These are phyloP conservation scores for Eriosoma lanigerum DNA, from an alignment of 1,140 invertebrate genomes.

Conservation along the genomic window DNA sequence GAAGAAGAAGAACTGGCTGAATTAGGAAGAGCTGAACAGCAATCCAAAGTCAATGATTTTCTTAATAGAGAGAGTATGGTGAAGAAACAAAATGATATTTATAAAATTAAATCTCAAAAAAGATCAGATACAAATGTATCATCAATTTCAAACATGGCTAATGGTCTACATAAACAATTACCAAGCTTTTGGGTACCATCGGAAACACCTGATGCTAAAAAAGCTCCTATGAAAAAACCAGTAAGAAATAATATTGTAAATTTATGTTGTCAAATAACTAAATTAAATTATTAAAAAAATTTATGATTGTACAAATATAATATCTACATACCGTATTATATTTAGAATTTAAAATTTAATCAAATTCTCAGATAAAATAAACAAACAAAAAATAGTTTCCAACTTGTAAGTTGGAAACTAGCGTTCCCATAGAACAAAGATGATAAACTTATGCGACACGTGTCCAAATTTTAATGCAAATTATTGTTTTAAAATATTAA, in stretches of 20 bases:
- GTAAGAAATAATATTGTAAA: slow-evolving; percentile 59
- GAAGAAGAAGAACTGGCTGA: slow-evolving; percentile 68
- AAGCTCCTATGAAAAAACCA: slow-evolving; percentile 76
- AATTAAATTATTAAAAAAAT: background rate
- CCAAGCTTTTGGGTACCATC: slow-evolving; percentile 98
- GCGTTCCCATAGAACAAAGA: no score
- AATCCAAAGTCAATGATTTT: slow-evolving; percentile 73
- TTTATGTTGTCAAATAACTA: background rate
- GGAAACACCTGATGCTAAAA: slow-evolving; percentile 83
- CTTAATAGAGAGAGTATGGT: slow-evolving; percentile 76
- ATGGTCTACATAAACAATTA: slow-evolving; percentile 70
- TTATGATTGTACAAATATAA: background rate
- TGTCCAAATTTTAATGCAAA: no score
- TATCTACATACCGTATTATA: background rate
- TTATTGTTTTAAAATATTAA: no score
- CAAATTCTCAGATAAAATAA: no score
- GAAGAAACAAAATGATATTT: slow-evolving; percentile 46
- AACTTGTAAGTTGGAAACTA: no score
- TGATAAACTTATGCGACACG: no score
- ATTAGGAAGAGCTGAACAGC: slow-evolving; percentile 69
- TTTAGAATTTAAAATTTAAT: no score
- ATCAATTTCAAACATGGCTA: slow-evolving; percentile 78
- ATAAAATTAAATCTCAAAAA: slow-evolving; percentile 40
- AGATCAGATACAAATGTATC: slow-evolving; percentile 52
- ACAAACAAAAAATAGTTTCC: no score